Evolutionary conservation across 2,888 invertebrate species (phyloP).

Genomic region (Apamea crenata): DNA sequence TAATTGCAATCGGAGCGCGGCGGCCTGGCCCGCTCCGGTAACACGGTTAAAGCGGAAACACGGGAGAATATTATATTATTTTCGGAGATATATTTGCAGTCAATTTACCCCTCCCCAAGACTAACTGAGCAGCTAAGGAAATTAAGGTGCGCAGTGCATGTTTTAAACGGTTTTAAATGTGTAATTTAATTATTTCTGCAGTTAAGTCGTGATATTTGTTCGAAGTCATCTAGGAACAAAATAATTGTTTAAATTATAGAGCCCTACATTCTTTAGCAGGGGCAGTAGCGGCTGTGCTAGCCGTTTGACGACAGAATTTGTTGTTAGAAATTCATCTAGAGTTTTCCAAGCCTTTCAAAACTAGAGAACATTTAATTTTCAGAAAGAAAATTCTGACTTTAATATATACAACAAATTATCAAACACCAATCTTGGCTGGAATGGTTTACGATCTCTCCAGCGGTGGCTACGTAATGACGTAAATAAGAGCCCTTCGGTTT

Average conservation of each 20-base stretch:
- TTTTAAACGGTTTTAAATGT: background rate
- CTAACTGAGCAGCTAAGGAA: constrained; percentile 35
- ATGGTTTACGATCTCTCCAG: too few species aligned
- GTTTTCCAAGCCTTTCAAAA: background rate
- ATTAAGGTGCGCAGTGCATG: constrained; percentile 13
- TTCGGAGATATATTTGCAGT: constrained; percentile 55
- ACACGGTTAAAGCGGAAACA: constrained; percentile 57
- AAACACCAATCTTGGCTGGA: background rate
- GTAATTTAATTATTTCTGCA: background rate
- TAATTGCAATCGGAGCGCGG: constrained; percentile 66
- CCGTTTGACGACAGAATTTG: background rate
- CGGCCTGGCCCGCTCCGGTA: constrained; percentile 47
- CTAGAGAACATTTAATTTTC: background rate
- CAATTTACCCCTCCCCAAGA: constrained; percentile 48
- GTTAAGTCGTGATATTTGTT: background rate
- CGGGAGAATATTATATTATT: constrained; percentile 63
- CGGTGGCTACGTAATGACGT: too few species aligned
- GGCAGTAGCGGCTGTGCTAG: background rate
- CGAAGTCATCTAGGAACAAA: background rate
- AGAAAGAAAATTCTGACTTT: background rate
- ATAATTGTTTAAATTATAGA: background rate
- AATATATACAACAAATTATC: background rate
- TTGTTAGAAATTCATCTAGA: background rate
- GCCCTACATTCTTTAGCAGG: background rate
- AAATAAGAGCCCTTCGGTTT: too few species aligned